phyloP scores from a whole-genome alignment of 2,113 vertebrate species.

The Scalopus aquaticus region DNA sequence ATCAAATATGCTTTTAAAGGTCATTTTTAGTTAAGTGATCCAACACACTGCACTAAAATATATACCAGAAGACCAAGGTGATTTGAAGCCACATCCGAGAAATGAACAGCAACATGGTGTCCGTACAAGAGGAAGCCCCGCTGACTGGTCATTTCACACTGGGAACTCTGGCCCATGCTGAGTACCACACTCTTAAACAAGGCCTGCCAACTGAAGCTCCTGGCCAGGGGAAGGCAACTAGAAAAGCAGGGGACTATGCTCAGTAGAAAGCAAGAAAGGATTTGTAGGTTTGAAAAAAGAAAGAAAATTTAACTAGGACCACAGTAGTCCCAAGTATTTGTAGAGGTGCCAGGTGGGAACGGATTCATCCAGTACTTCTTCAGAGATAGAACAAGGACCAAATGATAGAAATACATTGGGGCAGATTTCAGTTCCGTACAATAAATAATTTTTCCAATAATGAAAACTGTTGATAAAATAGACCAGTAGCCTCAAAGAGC shows the following conservation, averaged over 20 bases:
- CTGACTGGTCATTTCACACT: not conserved
- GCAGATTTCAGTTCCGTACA: not conserved
- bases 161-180: not conserved
- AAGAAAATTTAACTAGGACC: conserved; percentile 12
- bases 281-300: not conserved
- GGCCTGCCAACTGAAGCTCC: not conserved
- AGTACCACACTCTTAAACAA: not conserved
- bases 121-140: not conserved
- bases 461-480: not conserved
- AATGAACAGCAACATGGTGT: not conserved
- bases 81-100: not conserved
- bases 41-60: not conserved
- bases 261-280: not conserved
- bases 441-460: conserved; percentile 9
- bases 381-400: not conserved
- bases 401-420: not conserved
- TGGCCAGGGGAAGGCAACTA: not conserved
- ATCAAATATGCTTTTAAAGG: not conserved
- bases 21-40: not conserved
- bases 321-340: not conserved
- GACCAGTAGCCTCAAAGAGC: not conserved
- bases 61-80: not conserved
- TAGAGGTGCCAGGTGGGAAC: not conserved
- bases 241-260: not conserved
- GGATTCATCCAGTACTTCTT: not conserved